These are phyloP conservation scores for Cephalotes varians DNA, from an alignment of 2,888 invertebrate species.

Conservation along the genomic window DNA sequence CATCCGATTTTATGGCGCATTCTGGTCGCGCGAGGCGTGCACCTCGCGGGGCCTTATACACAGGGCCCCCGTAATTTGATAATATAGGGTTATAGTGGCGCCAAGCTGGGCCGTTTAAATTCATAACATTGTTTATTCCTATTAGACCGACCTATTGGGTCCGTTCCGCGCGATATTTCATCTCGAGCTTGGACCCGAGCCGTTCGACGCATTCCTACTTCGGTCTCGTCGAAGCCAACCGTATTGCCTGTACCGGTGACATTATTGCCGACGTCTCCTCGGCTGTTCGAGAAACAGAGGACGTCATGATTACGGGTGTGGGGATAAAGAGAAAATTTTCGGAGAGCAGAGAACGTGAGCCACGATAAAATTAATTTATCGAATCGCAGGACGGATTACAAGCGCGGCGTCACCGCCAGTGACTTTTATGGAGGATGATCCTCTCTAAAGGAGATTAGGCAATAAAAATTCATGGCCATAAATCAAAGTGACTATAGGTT, in stretches of 20 bases:
- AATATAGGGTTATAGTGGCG: slow-evolving; percentile 83
- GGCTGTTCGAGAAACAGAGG: background rate
- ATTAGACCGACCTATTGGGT: slow-evolving; percentile 75
- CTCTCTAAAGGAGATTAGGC: slow-evolving; percentile 14
- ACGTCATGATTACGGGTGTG: slow-evolving; percentile 18
- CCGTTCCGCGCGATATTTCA: slow-evolving; percentile 75
- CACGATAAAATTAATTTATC: slow-evolving; percentile 51
- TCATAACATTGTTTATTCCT: slow-evolving; percentile 81
- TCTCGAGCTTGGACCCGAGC: slow-evolving; percentile 49
- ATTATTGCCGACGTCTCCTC: slow-evolving; percentile 40
- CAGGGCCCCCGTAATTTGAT: slow-evolving; percentile 80
- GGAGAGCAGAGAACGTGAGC: background rate
- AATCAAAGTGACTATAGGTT: slow-evolving; percentile 1
- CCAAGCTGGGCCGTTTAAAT: slow-evolving; percentile 80
- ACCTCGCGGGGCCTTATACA: slow-evolving; percentile 70
- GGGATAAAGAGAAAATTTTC: background rate
- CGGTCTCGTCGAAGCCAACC: slow-evolving; percentile 11
- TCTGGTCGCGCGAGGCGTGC: slow-evolving; percentile 75
- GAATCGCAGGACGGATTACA: slow-evolving; percentile 40
- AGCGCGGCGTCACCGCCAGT: slow-evolving; percentile 27
- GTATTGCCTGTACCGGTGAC: slow-evolving; percentile 27
- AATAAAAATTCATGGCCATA: slow-evolving; percentile 32
- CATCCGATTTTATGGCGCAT: slow-evolving; percentile 79
- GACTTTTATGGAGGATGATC: slow-evolving; percentile 43
- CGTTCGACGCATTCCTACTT: slow-evolving; percentile 46